Conservation (phyloP, 2,113 vertebrate species). For the Odobenus rosmarus region DNA sequence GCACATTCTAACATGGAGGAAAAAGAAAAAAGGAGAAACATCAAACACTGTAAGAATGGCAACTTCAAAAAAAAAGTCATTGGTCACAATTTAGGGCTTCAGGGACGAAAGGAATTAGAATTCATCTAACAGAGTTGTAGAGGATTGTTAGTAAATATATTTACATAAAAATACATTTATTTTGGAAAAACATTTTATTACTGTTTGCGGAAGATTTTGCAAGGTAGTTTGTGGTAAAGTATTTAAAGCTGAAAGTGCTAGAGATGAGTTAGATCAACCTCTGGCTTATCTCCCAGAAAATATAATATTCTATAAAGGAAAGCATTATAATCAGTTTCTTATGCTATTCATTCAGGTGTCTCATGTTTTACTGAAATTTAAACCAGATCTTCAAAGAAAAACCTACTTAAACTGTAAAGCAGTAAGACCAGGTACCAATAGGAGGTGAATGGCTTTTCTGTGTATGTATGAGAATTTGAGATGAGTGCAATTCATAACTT, state of each 20-base stretch:
- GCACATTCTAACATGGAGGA: not conserved
- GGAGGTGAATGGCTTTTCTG: not conserved
- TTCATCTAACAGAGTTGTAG: not conserved
- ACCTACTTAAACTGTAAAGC: not conserved
- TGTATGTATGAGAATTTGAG: not conserved
- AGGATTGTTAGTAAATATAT: not conserved
- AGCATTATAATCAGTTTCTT: conserved; percentile 59
- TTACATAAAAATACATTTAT: conserved; percentile 15
- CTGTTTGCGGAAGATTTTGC: conserved; percentile 17
- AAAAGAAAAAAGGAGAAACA: not conserved
- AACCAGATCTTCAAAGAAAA: conserved; percentile 61
- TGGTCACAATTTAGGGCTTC: not conserved
- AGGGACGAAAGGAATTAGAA: not conserved
- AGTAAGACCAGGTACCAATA: not conserved
- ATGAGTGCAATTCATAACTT: not conserved
- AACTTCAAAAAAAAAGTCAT: not conserved
- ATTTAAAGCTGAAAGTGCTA: conserved; percentile 36
- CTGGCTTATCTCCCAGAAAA: conserved; percentile 71
- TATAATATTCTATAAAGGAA: conserved; percentile 57
- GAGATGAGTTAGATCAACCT: conserved; percentile 37
- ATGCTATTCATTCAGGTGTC: conserved; percentile 62
- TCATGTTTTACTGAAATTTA: conserved; percentile 59
- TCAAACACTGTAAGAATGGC: not conserved
- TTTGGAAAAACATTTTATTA: conserved; percentile 52
- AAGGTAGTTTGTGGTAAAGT: not conserved